Base-by-base conservation (phyloP, 2,113 vertebrate species). In the Cephalopholis sonnerati region DNA sequence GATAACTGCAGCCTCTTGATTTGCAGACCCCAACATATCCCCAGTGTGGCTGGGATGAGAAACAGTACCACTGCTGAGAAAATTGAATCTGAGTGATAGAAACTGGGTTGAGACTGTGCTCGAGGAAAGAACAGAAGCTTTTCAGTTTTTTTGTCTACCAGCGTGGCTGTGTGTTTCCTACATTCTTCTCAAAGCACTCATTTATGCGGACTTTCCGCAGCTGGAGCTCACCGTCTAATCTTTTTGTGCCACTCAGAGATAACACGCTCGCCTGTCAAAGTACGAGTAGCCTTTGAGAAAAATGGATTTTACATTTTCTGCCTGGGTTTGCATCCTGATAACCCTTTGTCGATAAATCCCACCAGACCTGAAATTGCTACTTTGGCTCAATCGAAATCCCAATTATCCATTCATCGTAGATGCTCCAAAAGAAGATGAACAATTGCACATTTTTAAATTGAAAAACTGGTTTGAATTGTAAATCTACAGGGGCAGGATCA, bases 1-100 rank as follows among this genome's bases (percentile, higher is more conserved):
- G 83, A 89, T 87, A 81, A 58, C 78, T 13, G 61, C 58, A 70
- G 54, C 13, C 44, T 51, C 46, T 70, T 73, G 71, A 46, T 83
- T 46, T 80, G 44, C 76, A 69, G 54, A 74, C 13, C 53, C 4
- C 24, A 0, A 10, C 53, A 73, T 75, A 77, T 1, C 71, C 57
- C 50, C 13, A n/a, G 5, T 51, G 66, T 58, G 48, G 66, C 54
- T 0, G 15, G 3, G 65, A 67, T 29, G 54, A 81, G 44, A 55
- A 32, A 76, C 59, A 25, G n/a, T 6, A 20, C 27, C 12, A 50
- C 50, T 65, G 62, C 77, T 79, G 69, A 51, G 65, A 72, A 54
- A 68, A 78, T 39, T n/a, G 48, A 74, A 53, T 32, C 41, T 48
- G 46, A 32, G n/a, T 46, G 63, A 58, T 29, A 48, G 44, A 81